phyloP scores from a whole-genome alignment of 2,888 invertebrate genomes.

The Salpingus planirostris region DNA sequence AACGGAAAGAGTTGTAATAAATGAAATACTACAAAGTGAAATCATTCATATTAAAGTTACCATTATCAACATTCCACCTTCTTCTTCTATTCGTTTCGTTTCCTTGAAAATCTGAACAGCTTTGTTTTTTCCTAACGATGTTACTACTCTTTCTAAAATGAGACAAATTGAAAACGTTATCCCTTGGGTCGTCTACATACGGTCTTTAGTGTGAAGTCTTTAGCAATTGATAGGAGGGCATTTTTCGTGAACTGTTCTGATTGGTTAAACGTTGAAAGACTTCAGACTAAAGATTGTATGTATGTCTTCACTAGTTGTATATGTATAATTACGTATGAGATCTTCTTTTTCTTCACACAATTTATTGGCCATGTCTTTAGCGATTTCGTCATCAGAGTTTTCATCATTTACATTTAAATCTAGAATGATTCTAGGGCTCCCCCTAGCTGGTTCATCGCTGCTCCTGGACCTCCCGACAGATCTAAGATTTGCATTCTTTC shows the following conservation, averaged over 20 bases:
- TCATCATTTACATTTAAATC: slow-evolving; percentile 49
- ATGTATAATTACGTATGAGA: slow-evolving; percentile 57
- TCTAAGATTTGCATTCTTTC: slow-evolving; percentile 50
- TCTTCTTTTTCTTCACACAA: slow-evolving; percentile 65
- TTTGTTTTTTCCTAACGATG: slow-evolving; percentile 61
- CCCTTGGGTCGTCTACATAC: too few relatives aligned
- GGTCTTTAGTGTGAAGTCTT: too few relatives aligned
- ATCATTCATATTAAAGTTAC: slow-evolving; percentile 41
- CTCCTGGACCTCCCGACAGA: slow-evolving; percentile 41
- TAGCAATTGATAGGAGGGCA: too few relatives aligned
- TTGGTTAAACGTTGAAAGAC: too few relatives aligned
- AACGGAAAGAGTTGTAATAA: too few relatives aligned
- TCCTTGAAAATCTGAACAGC: slow-evolving; percentile 67
- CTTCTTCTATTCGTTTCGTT: slow-evolving; percentile 72
- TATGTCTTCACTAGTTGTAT: too few relatives aligned
- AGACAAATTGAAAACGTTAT: slow-evolving; percentile 3
- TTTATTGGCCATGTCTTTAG: slow-evolving; percentile 63
- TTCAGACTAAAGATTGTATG: too few relatives aligned
- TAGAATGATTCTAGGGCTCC: slow-evolving; percentile 48
- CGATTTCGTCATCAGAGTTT: slow-evolving; percentile 52
- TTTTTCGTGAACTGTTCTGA: too few relatives aligned
- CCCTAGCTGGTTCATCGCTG: slow-evolving; percentile 41
- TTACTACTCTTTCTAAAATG: slow-evolving; percentile 58
- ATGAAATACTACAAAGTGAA: too few relatives aligned
- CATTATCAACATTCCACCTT: slow-evolving; percentile 81